phyloP scores from a whole-genome alignment of 2,797 vertebrate genomes.

The Cetoscarus ocellatus region DNA sequence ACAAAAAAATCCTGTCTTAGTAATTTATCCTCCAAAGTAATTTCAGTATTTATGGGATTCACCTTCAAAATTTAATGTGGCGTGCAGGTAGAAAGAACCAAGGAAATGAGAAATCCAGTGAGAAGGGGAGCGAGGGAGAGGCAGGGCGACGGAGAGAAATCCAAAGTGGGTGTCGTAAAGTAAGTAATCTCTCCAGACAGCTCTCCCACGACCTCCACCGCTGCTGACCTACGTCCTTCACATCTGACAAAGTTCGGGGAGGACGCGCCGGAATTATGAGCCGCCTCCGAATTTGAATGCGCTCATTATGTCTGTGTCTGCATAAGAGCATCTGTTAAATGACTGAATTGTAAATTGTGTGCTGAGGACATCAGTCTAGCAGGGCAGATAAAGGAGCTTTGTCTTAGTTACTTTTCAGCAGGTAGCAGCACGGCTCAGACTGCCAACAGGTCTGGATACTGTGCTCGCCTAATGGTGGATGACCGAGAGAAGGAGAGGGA shows the following conservation, averaged over 20 bases:
- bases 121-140: conserved; percentile 43
- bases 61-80: conserved; percentile 88
- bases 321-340: conserved; percentile 77
- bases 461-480: conserved; percentile 79
- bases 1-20: conserved; percentile 59
- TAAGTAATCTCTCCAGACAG: conserved; percentile 75
- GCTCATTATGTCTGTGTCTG: conserved; percentile 72
- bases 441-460: conserved; percentile 81
- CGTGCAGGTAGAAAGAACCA: conserved; percentile 78
- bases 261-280: conserved; percentile 64
- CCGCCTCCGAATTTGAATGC: conserved; percentile 67
- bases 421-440: conserved; percentile 74
- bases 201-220: conserved; percentile 72
- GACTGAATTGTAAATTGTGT: conserved; percentile 78
- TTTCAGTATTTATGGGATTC: conserved; percentile 86
- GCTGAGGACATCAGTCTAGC: conserved; percentile 73
- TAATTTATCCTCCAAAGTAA: conserved; percentile 84
- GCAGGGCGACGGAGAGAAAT: conserved; percentile 50
- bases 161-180: conserved; percentile 79
- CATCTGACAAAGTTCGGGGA: conserved; percentile 71
- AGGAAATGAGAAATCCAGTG: conserved; percentile 74
- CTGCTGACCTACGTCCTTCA: conserved; percentile 65
- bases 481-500: conserved; percentile 77
- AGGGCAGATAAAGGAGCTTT: conserved; percentile 80
- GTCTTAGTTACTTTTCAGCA: conserved; percentile 81